phyloP scores from a whole-genome alignment of 2,113 vertebrate genomes.

The Phylloscopus trochiloides region DNA sequence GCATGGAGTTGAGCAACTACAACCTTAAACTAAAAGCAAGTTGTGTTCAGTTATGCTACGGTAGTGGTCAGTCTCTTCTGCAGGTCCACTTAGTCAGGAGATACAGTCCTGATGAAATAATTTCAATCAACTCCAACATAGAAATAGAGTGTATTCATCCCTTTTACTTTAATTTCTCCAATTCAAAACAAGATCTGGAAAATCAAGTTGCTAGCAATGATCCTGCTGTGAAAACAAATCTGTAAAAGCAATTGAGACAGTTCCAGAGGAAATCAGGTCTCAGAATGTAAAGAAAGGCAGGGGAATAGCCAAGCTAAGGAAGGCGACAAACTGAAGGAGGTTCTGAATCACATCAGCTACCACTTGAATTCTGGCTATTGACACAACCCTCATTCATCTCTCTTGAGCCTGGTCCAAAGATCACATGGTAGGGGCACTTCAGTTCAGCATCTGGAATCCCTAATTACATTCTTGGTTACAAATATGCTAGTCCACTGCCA shows the following conservation, averaged over 20 bases:
- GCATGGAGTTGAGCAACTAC: background rate
- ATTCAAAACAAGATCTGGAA: background rate
- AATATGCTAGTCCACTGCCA: slow-evolving; percentile 23
- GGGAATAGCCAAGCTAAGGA: slow-evolving; percentile 7
- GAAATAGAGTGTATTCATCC: background rate
- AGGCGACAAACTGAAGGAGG: background rate
- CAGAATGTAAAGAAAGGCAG: background rate
- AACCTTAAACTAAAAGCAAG: background rate
- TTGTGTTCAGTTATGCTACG: background rate
- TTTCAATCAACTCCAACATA: background rate
- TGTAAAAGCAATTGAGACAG: background rate
- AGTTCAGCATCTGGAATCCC: slow-evolving; percentile 55
- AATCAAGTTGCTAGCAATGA: background rate
- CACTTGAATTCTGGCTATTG: slow-evolving; percentile 21
- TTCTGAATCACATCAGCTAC: slow-evolving; percentile 28
- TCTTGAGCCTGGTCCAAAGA: slow-evolving; percentile 42
- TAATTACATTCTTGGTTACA: slow-evolving; percentile 40
- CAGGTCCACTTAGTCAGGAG: background rate
- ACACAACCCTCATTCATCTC: slow-evolving; percentile 46
- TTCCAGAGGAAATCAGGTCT: background rate
- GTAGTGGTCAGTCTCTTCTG: background rate
- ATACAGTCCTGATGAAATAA: background rate
- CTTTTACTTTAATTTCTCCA: background rate
- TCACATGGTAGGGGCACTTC: slow-evolving; percentile 41
- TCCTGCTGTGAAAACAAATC: background rate